Evolutionary conservation across 2,888 invertebrate species (phyloP), one percentile per base, ranked within the genome.

Genomic region (Melieria crassipennis): DNA sequence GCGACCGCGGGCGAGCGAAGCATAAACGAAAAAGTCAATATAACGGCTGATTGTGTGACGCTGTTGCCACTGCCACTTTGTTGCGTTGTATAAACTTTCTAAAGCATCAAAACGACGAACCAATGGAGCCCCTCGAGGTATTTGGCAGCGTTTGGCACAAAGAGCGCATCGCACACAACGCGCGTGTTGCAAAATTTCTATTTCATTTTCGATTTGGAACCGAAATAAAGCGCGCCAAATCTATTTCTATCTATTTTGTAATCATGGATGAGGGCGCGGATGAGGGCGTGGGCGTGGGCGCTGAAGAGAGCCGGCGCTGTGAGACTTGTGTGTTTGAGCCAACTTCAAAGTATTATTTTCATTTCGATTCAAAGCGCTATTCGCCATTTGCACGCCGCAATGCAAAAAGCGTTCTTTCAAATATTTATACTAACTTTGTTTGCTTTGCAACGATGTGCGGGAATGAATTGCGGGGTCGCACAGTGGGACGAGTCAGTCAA

Each of bases 321-420:
- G 45, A 10, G 7, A n/a, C 7, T 42, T 63, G 43, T 47, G 63
- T 52, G 13, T 65, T 56, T 65, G 65, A 13, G 65, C 65, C 56
- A 47, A 65, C 65, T 65, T 65, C 57, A 65, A 65, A 56, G 65
- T 65, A 65, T 65, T 57, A 65, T 65, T 65, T 56, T 56, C 65
- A 65, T 52, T 55, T 52, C 45, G 30, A 52, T 63, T 63, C 42
- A 58, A 13, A 13, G 10, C 58, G 16, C 42, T n/a, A 42, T 30
- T 42, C 16, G 4, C 30, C 58, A 16, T 46, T 30, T 30, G 30
- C 30, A 30, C 30, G 30, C 30, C 30, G 30, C 30, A 30, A 30
- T 30, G 30, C 16, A 42, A 58, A 63, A 63, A 42, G 16, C 42
- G 52, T 43, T 42, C 43, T 11, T 42, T 10, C 52, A 65, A 52